phyloP scores from a whole-genome alignment of 2,797 vertebrate genomes.

The Scomberomorus guttatus region DNA sequence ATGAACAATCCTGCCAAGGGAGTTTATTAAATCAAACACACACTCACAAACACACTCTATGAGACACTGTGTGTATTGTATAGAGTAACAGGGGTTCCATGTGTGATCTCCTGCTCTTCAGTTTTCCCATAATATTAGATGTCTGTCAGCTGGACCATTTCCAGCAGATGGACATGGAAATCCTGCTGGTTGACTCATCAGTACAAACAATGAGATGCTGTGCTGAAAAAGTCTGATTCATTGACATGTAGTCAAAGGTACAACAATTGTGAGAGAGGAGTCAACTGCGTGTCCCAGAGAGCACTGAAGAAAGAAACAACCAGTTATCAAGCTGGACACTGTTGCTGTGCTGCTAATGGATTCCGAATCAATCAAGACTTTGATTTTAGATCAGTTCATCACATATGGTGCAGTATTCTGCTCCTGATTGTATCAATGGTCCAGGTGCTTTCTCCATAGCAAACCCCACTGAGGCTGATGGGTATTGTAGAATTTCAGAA shows the following conservation, averaged over 20 bases:
- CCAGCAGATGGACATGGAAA: constrained; percentile 42
- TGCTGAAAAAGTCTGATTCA: not conserved
- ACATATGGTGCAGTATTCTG: not conserved
- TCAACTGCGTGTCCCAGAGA: constrained; percentile 5
- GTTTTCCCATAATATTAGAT: constrained; percentile 26
- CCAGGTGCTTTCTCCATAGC: not conserved
- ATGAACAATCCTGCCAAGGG: constrained; percentile 29
- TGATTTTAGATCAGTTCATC: too few species aligned
- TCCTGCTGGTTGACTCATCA: constrained; percentile 44
- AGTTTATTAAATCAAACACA: constrained; percentile 42
- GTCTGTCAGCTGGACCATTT: constrained; percentile 20
- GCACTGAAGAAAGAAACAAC: not conserved
- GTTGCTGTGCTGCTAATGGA: not conserved
- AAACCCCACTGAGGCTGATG: not conserved
- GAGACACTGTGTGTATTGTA: constrained; percentile 1
- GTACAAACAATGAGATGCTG: constrained; percentile 24
- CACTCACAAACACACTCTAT: not conserved
- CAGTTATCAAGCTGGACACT: not conserved
- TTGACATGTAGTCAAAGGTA: constrained; percentile 14
- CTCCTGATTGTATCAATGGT: not conserved
- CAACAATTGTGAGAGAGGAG: not conserved
- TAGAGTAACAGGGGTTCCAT: not conserved
- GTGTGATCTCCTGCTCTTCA: constrained; percentile 26
- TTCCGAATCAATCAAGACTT: too few species aligned
- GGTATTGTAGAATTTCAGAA: not conserved